Conservation (phyloP, 2,113 vertebrate species). For the Gnathonemus longibarbis region DNA sequence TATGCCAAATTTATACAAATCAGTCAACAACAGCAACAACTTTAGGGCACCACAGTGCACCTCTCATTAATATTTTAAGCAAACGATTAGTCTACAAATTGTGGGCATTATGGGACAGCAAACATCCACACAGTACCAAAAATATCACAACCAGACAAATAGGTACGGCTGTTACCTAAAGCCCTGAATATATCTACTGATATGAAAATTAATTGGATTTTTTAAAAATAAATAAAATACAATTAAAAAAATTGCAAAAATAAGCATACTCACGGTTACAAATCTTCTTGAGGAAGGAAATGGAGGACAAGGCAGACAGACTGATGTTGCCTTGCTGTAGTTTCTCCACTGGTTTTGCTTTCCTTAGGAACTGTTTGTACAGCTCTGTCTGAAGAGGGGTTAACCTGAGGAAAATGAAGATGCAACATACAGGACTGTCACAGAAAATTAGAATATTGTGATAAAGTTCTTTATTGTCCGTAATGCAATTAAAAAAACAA, state of each 20-base stretch:
- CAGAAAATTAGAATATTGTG: too few species aligned
- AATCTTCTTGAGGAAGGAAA: constrained; percentile 92
- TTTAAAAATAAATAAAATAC: neutral
- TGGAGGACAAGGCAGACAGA: constrained; percentile 93
- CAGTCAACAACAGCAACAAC: neutral
- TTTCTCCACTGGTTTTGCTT: constrained; percentile 80
- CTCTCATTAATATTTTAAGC: neutral
- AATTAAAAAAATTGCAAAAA: too few species aligned
- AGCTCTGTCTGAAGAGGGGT: constrained; percentile 81
- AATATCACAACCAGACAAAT: neutral
- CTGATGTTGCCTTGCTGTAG: constrained; percentile 74
- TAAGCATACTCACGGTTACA: constrained; percentile 82
- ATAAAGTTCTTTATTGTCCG: too few species aligned
- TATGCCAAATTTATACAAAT: neutral
- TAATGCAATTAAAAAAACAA: too few species aligned
- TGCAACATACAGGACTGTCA: too few species aligned
- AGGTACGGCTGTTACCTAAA: neutral
- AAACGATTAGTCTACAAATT: neutral
- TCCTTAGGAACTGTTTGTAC: constrained; percentile 80
- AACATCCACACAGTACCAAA: neutral
- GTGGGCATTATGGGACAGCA: neutral
- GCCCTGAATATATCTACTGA: neutral
- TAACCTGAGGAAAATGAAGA: constrained; percentile 57
- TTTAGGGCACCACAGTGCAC: neutral
- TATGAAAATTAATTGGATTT: neutral